Conservation (phyloP, 92 coral and sea anemone genomes). For the Heteractis magnifica region DNA sequence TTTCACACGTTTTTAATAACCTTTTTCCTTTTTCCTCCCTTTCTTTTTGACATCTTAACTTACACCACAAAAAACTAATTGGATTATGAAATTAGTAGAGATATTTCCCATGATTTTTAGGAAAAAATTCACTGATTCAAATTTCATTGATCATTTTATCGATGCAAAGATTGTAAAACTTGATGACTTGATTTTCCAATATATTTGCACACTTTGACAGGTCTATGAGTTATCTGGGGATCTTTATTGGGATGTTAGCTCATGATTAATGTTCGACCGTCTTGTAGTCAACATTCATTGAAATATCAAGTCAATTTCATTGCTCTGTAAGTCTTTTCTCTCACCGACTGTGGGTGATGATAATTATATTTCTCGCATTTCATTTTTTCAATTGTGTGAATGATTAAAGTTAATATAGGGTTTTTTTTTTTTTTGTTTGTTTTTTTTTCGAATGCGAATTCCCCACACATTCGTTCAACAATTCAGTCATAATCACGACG, state of each 20-base stretch:
- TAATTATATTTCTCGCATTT: too few relatives aligned
- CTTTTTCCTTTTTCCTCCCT: neutral
- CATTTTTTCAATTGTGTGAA: neutral
- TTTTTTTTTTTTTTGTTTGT: too few relatives aligned
- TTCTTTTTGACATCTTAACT: too few relatives aligned
- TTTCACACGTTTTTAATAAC: neutral
- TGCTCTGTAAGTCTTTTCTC: neutral
- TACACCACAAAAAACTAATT: too few relatives aligned
- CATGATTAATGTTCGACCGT: neutral
- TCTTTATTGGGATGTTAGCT: neutral
- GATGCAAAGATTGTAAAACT: neutral
- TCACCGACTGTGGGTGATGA: neutral
- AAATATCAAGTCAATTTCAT: neutral
- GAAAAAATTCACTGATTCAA: neutral
- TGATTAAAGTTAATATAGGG: too few relatives aligned
- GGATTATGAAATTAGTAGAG: too few relatives aligned
- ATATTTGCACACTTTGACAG: conserved; percentile 4
- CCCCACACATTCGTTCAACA: too few relatives aligned
- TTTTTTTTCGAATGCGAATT: too few relatives aligned
- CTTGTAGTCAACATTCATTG: neutral
- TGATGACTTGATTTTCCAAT: neutral
- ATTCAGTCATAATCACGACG: too few relatives aligned
- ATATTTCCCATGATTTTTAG: neutral
- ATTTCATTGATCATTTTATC: neutral
- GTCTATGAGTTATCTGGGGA: neutral